These are phyloP conservation scores for Battus philenor DNA, from an alignment of 1,140 invertebrate species.

Conservation along the genomic window DNA sequence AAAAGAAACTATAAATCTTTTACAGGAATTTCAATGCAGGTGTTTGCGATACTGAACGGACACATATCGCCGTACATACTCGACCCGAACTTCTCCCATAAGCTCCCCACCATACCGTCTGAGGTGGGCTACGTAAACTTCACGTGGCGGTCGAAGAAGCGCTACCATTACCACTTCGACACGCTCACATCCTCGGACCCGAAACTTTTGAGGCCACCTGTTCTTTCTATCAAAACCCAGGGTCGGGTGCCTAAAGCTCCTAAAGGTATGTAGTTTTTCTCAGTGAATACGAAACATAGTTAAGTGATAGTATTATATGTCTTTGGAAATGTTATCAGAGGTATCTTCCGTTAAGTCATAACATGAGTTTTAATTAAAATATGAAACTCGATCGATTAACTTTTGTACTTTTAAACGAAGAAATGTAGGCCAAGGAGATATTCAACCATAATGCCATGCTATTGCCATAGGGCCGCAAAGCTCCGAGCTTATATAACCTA, in stretches of 20 bases:
- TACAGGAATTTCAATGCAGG: conserved; percentile 89
- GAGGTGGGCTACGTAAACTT: conserved; percentile 94
- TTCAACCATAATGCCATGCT: too few relatives aligned
- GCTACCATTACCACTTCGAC: conserved; percentile 93
- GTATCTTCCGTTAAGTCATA: conserved; percentile 8
- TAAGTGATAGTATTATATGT: too few relatives aligned
- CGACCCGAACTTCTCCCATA: conserved; percentile 92
- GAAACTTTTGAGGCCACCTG: conserved; percentile 87
- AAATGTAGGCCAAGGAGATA: too few relatives aligned
- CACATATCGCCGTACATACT: conserved; percentile 89
- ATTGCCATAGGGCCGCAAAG: too few relatives aligned
- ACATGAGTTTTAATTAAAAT: too few relatives aligned
- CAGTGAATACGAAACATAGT: too few relatives aligned
- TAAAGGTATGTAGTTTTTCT: conserved; percentile 81
- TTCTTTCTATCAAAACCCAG: conserved; percentile 90
- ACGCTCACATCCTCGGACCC: conserved; percentile 89
- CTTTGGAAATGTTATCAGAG: too few relatives aligned
- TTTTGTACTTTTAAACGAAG: too few relatives aligned
- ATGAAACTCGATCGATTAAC: neutral
- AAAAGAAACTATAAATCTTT: too few relatives aligned
- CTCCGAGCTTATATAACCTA: too few relatives aligned
- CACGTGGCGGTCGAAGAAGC: conserved; percentile 92
- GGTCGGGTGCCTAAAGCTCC: conserved; percentile 89
- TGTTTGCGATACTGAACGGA: conserved; percentile 91
- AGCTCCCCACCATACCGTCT: conserved; percentile 91